Evolutionary conservation across 1,140 invertebrate genomes (phyloP).

Genomic region (Anagrus nilaparvatae): DNA sequence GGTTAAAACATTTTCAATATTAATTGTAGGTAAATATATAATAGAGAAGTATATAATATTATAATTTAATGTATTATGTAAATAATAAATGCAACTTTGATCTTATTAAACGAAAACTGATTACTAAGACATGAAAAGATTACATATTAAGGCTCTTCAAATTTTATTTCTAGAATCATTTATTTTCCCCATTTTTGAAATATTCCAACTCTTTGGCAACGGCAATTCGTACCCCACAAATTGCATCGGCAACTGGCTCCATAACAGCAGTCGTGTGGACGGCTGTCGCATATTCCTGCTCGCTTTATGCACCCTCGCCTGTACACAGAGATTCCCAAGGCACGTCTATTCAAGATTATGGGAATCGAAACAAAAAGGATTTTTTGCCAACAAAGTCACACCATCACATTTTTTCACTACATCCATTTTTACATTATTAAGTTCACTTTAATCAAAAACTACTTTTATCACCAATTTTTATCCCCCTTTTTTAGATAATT

Average conservation of each 20-base stretch:
- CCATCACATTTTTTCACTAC: constrained; percentile 3
- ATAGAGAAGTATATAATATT: too few species aligned
- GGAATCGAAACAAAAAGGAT: constrained; percentile 36
- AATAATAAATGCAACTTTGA: too few species aligned
- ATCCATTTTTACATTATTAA: too few species aligned
- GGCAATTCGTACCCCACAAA: constrained; percentile 82
- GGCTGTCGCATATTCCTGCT: constrained; percentile 72
- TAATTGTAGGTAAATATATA: too few species aligned
- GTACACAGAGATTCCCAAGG: constrained; percentile 77
- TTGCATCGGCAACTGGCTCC: constrained; percentile 81
- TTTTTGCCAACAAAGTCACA: constrained; percentile 30
- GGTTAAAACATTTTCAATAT: too few species aligned
- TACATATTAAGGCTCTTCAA: too few species aligned
- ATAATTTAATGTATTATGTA: too few species aligned
- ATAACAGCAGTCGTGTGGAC: constrained; percentile 77
- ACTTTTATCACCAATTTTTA: too few species aligned
- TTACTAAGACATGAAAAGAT: too few species aligned
- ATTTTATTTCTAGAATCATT: constrained; percentile 9
- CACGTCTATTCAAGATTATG: constrained; percentile 59
- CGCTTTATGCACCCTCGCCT: constrained; percentile 73
- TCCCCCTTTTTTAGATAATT: too few species aligned
- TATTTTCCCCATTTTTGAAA: constrained; percentile 86
- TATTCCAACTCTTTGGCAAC: constrained; percentile 78
- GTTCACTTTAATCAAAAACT: too few species aligned
- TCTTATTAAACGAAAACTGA: too few species aligned